These are phyloP conservation scores for Gymnodraco acuticeps DNA, from an alignment of 2,797 vertebrate genomes.

Conservation along the genomic window DNA sequence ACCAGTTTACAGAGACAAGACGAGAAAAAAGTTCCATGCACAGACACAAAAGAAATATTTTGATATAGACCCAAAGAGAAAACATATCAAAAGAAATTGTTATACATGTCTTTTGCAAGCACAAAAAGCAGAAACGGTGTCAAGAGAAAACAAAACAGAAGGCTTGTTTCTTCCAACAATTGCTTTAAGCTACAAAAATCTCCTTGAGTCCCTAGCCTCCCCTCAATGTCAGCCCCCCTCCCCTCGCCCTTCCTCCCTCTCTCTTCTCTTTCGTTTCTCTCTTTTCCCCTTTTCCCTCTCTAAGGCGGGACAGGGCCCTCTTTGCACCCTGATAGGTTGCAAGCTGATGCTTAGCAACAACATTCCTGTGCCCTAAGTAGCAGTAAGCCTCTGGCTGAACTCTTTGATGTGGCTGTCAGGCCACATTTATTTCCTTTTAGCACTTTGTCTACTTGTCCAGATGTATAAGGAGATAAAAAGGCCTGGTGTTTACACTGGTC, in stretches of 20 bases:
- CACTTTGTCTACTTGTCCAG: constrained; percentile 99
- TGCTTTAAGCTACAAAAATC: constrained; percentile 95
- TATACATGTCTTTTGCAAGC: constrained; percentile 89
- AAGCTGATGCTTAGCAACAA: constrained; percentile 98
- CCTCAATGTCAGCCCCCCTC: constrained; percentile 84
- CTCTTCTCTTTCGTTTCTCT: constrained; percentile 69
- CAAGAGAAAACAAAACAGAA: constrained; percentile 91
- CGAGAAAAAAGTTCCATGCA: constrained; percentile 82
- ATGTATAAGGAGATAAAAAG: constrained; percentile 99
- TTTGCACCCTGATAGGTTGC: constrained; percentile 94
- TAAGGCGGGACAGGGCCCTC: constrained; percentile 88
- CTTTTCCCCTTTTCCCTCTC: constrained; percentile 73
- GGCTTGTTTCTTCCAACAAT: constrained; percentile 90
- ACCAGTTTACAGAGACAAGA: constrained; percentile 83
- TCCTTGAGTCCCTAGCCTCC: constrained; percentile 90
- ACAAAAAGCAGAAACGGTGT: constrained; percentile 88
- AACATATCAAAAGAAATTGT: constrained; percentile 90
- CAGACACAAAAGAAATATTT: constrained; percentile 86
- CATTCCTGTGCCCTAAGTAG: constrained; percentile 99
- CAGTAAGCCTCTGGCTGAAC: constrained; percentile 98
- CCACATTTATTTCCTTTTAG: constrained; percentile 99
- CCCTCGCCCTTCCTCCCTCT: constrained; percentile 58
- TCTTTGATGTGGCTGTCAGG: constrained; percentile 99
- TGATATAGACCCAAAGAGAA: constrained; percentile 89
- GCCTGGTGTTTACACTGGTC: constrained; percentile 97